Evolutionary conservation across 2,797 vertebrate genomes (phyloP).

Genomic region (Parotocinclus haroldoi): DNA sequence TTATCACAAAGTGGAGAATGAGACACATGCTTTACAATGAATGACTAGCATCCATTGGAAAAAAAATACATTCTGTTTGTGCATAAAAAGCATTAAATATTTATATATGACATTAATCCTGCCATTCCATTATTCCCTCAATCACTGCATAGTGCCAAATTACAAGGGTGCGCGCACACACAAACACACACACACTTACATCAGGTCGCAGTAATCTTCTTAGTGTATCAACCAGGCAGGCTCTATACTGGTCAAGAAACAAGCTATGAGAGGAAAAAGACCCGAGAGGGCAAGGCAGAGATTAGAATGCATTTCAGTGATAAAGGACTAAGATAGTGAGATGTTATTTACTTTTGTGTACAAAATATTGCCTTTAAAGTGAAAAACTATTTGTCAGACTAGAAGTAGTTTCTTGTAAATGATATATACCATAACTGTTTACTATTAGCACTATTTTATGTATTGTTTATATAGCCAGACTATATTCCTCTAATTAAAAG

Average conservation of each 20-base stretch:
- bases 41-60: slow-evolving; percentile 35
- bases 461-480: slow-evolving; percentile 43
- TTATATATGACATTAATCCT: slow-evolving; percentile 99
- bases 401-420: slow-evolving; percentile 42
- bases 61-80: slow-evolving; percentile 91
- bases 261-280: slow-evolving; percentile 69
- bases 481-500: slow-evolving; percentile 24
- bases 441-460: slow-evolving; percentile 40
- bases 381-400: slow-evolving; percentile 69
- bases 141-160: slow-evolving; percentile 88
- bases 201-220: slow-evolving; percentile 95
- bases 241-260: slow-evolving; percentile 97
- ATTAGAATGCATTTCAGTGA: slow-evolving; percentile 83
- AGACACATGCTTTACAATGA: slow-evolving; percentile 94
- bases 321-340: slow-evolving; percentile 76
- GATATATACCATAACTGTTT: slow-evolving; percentile 35
- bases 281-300: slow-evolving; percentile 64
- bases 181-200: slow-evolving; percentile 78
- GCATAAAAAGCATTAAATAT: slow-evolving; percentile 98
- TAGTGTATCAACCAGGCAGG: slow-evolving; percentile 94
- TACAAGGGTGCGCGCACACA: slow-evolving; percentile 58
- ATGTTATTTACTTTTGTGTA: slow-evolving; percentile 78
- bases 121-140: slow-evolving; percentile 90
- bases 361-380: slow-evolving; percentile 59
- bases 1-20: slow-evolving; percentile 91